Evolutionary conservation across 2,797 vertebrate species (phyloP).

Genomic region (Arrhamphus sclerolepis): DNA sequence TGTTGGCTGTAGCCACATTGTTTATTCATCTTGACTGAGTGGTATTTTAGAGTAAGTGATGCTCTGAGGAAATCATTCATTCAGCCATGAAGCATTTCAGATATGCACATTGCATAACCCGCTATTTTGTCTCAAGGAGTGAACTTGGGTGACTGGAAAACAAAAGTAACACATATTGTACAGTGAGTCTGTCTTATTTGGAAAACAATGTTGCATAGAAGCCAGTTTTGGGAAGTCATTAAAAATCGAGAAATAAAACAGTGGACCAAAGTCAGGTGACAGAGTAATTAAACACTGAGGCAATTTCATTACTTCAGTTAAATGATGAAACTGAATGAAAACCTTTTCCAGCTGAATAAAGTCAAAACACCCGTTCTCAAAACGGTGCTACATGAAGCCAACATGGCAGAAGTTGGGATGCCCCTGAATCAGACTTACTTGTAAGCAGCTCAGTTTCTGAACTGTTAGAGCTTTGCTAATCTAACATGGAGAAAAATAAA

Average conservation of each 20-base stretch:
- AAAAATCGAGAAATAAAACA: too few species aligned
- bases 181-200: neutral
- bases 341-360: too few species aligned
- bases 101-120: slow-evolving; percentile 20
- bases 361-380: too few species aligned
- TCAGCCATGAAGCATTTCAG: slow-evolving; percentile 37
- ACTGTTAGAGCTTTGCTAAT: too few species aligned
- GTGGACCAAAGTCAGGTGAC: too few species aligned
- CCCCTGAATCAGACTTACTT: too few species aligned
- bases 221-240: slow-evolving; percentile 2
- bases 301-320: neutral
- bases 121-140: slow-evolving; percentile 32
- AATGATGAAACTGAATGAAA: too few species aligned
- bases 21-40: slow-evolving; percentile 56
- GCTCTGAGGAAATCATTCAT: slow-evolving; percentile 51
- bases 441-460: too few species aligned
- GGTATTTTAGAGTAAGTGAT: slow-evolving; percentile 46
- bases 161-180: slow-evolving; percentile 9
- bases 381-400: too few species aligned
- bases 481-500: too few species aligned
- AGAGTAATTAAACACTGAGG: too few species aligned
- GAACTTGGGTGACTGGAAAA: slow-evolving; percentile 18
- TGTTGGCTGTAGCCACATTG: slow-evolving; percentile 31
- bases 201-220: slow-evolving; percentile 8
- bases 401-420: too few species aligned